A percentile compares a stretch with the other conserved stretches of the same genome.
These are phyloP conservation scores for Acomys russatus DNA, from an alignment of 2,797 vertebrate genomes.

Conservation along the genomic window DNA sequence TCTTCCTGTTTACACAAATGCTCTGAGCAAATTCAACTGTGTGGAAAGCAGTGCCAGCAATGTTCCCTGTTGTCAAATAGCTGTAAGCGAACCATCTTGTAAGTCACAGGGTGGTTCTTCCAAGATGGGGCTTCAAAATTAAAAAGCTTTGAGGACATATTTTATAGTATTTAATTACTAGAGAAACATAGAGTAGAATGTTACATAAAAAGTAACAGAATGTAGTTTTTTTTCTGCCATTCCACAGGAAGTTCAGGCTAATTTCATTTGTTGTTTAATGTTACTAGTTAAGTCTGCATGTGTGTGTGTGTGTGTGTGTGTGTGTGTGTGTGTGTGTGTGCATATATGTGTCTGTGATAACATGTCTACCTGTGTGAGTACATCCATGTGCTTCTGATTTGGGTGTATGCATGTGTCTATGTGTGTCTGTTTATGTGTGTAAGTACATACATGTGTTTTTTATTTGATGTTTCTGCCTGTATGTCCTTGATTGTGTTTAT, in stretches of 20 bases:
- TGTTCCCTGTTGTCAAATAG: conserved; percentile 62
- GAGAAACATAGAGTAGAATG: conserved; percentile 79
- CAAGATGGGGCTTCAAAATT: conserved; percentile 70
- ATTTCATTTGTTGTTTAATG: conserved; percentile 84
- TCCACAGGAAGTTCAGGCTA: conserved; percentile 84
- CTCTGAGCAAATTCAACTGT: conserved; percentile 27
- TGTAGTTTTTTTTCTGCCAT: conserved; percentile 77
- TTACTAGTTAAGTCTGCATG: conserved; percentile 76
- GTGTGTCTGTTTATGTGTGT: not conserved
- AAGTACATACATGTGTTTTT: not conserved
- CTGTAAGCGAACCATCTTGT: conserved; percentile 5
- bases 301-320: no score
- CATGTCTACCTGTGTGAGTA: not conserved
- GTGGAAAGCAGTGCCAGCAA: conserved; percentile 66
- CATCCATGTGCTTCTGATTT: not conserved
- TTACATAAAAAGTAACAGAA: conserved; percentile 84
- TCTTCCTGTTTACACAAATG: conserved; percentile 34
- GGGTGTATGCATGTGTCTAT: no score
- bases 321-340: no score
- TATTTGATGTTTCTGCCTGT: not conserved
- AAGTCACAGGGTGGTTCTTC: not conserved
- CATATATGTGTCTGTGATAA: not conserved
- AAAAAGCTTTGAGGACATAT: conserved; percentile 79
- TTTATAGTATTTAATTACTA: conserved; percentile 73
- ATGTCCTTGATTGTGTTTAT: not conserved